phyloP scores from a whole-genome alignment of 2,888 invertebrate species.

The Alloplasta piceator region DNA sequence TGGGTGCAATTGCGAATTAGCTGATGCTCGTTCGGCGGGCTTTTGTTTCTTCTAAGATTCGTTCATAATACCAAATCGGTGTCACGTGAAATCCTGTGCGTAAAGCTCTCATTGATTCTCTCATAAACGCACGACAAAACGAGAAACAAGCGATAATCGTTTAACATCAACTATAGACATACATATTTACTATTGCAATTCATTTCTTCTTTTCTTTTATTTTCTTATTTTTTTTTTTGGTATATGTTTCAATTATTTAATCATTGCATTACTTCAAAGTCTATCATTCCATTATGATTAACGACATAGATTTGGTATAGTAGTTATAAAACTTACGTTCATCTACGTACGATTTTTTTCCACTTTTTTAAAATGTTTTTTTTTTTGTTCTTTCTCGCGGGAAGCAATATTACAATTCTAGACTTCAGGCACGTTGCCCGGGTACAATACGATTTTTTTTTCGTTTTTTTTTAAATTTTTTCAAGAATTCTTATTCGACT shows the following conservation, averaged over 20 bases:
- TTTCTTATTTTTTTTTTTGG: slow-evolving; percentile 62
- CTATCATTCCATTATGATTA: slow-evolving; percentile 36
- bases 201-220: slow-evolving; percentile 40
- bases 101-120: slow-evolving; percentile 35
- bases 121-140: slow-evolving; percentile 38
- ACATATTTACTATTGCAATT: slow-evolving; percentile 61
- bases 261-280: slow-evolving; percentile 46
- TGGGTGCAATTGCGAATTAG: slow-evolving; percentile 54
- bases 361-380: neutral
- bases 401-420: slow-evolving; percentile 57
- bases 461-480: neutral
- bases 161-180: slow-evolving; percentile 60
- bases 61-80: slow-evolving; percentile 1
- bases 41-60: neutral
- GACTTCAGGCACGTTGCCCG: slow-evolving; percentile 36
- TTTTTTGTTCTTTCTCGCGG: slow-evolving; percentile 13
- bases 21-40: slow-evolving; percentile 31
- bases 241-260: slow-evolving; percentile 64
- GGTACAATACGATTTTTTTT: slow-evolving; percentile 8
- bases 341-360: slow-evolving; percentile 34
- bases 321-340: slow-evolving; percentile 64
- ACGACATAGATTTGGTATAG: slow-evolving; percentile 64
- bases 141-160: slow-evolving; percentile 60
- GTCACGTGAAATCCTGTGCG: slow-evolving; percentile 44
- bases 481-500: slow-evolving; percentile 72